A percentile compares a stretch with the other conserved stretches of the same genome.
phyloP scores from a whole-genome alignment of 2,797 vertebrate genomes.

The Brachymystax lenok region DNA sequence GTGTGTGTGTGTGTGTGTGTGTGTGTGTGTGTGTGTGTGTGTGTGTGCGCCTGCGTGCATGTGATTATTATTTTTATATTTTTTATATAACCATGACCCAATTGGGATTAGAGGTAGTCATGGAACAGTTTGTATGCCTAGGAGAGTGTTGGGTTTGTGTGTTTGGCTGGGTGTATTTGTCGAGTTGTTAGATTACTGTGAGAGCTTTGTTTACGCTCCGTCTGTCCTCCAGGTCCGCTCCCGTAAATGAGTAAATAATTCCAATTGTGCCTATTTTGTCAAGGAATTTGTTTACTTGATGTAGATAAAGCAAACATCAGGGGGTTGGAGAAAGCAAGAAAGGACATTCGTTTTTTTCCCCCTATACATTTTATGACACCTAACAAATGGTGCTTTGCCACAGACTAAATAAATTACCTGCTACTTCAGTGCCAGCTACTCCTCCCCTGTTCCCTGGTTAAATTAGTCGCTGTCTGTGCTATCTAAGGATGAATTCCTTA shows the following conservation, averaged over 20 bases:
- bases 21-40: too few species aligned
- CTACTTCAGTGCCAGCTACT: background rate
- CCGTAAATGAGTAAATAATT: background rate
- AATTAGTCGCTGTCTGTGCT: background rate
- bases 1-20: too few species aligned
- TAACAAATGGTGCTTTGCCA: constrained; percentile 3
- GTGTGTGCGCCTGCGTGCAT: too few species aligned
- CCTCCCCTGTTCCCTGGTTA: background rate
- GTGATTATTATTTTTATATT: too few species aligned
- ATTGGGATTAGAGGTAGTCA: too few species aligned
- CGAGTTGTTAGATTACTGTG: background rate
- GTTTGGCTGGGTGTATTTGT: background rate
- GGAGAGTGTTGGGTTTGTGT: too few species aligned
- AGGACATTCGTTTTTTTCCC: background rate
- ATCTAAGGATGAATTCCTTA: background rate
- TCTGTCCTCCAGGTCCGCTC: background rate
- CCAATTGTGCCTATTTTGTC: background rate
- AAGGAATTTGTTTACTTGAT: constrained; percentile 1
- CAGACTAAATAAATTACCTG: background rate
- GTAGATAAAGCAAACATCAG: background rate
- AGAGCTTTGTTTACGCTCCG: background rate
- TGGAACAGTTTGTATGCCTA: too few species aligned
- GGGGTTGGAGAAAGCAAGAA: background rate
- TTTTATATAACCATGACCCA: too few species aligned
- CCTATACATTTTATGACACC: constrained; percentile 1